Evolutionary conservation across 2,113 vertebrate genomes (phyloP).

Genomic region (Pseudolaguvia tuberculata): DNA sequence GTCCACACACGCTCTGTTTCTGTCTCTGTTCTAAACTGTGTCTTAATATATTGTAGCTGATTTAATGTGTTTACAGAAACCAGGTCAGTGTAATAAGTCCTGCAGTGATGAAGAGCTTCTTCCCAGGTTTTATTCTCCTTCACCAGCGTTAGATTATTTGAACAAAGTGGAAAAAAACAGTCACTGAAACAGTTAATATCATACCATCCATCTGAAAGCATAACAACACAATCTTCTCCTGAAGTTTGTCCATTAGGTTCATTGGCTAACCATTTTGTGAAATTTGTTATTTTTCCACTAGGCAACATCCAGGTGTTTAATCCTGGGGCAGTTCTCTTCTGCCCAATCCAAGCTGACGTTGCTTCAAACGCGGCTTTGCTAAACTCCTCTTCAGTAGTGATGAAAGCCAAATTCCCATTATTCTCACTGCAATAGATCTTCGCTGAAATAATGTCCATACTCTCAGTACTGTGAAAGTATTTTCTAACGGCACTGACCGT

Average conservation of each 20-base stretch:
- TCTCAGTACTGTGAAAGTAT: no score
- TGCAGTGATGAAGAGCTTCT: constrained; percentile 11
- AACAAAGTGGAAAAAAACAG: neutral
- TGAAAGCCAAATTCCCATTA: no score
- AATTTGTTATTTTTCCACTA: neutral
- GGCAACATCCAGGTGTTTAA: constrained; percentile 13
- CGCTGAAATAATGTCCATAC: no score
- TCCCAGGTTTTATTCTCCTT: constrained; percentile 30
- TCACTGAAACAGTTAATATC: fast-evolving
- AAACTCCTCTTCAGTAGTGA: no score
- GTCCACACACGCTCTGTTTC: constrained; percentile 32
- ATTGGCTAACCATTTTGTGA: neutral
- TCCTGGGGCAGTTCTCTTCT: neutral
- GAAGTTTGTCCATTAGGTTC: neutral
- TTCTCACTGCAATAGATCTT: no score
- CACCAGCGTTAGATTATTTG: neutral
- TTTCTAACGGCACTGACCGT: no score
- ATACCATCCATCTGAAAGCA: neutral
- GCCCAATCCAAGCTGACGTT: constrained; percentile 25
- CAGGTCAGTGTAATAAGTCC: constrained; percentile 18
- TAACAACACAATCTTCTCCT: neutral
- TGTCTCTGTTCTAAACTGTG: neutral
- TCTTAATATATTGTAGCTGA: neutral
- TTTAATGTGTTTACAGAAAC: neutral
- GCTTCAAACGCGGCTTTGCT: no score